Evolutionary conservation across 2,888 invertebrate genomes (phyloP).

Genomic region (Cepaea hortensis): DNA sequence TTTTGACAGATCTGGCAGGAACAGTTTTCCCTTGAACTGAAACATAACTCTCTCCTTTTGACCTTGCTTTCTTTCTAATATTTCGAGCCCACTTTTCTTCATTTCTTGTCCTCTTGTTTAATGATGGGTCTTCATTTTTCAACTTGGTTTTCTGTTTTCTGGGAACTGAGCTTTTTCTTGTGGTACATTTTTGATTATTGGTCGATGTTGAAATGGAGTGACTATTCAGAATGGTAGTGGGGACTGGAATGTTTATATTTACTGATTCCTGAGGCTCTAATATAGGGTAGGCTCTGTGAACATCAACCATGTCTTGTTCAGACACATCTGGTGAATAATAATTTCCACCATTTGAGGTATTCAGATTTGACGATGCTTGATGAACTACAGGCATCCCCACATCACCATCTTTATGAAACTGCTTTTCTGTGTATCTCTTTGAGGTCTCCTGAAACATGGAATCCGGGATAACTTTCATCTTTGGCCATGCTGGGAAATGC

Average conservation of each 20-base stretch:
- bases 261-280: not conserved
- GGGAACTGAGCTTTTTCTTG: slow-evolving; percentile 18
- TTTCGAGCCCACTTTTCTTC: slow-evolving; percentile 48
- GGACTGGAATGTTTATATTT: slow-evolving; percentile 4
- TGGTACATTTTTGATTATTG: not conserved
- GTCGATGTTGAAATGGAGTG: not conserved
- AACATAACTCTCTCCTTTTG: slow-evolving; percentile 44
- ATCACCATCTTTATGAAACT: slow-evolving; percentile 23
- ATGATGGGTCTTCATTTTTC: slow-evolving; percentile 16
- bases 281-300: not conserved
- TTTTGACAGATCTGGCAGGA: slow-evolving; percentile 37
- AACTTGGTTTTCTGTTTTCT: slow-evolving; percentile 6
- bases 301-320: slow-evolving; percentile 3
- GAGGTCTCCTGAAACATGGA: not conserved
- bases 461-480: slow-evolving; percentile 30
- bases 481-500: slow-evolving; percentile 37
- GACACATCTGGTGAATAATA: slow-evolving; percentile 30
- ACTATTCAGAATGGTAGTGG: not conserved
- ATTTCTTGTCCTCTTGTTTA: slow-evolving; percentile 35
- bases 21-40: slow-evolving; percentile 45
- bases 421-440: slow-evolving; percentile 16
- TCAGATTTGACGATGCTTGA: not conserved
- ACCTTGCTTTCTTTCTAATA: slow-evolving; percentile 37
- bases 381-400: not conserved
- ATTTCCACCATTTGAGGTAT: not conserved